phyloP scores from a whole-genome alignment of 2,888 invertebrate species.

The Polyommatus icarus region DNA sequence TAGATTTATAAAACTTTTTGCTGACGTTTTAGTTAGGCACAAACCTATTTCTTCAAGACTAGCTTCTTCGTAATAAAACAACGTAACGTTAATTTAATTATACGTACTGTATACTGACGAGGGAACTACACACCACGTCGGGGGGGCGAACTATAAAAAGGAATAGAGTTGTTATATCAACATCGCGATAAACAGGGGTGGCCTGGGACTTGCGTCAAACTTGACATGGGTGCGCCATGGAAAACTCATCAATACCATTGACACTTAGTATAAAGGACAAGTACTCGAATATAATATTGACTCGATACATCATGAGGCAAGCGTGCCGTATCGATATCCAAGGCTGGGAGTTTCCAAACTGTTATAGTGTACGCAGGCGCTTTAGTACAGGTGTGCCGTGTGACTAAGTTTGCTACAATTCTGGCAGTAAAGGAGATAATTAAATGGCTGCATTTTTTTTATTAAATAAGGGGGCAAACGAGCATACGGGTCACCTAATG shows the following conservation, averaged over 20 bases:
- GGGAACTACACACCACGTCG: conserved; percentile 20
- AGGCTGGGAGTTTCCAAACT: not conserved
- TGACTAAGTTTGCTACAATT: not conserved
- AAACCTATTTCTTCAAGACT: not conserved
- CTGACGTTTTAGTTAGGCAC: not conserved
- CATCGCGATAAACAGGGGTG: conserved; percentile 70
- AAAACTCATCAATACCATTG: conserved; percentile 22
- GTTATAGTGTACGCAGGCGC: not conserved
- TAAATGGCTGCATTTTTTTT: not conserved
- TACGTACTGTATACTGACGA: not conserved
- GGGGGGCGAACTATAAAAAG: conserved; percentile 32
- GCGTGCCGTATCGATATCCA: not conserved
- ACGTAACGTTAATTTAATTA: conserved; percentile 21
- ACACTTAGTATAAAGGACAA: conserved; percentile 8
- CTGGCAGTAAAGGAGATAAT: not conserved
- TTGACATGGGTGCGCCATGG: conserved; percentile 29
- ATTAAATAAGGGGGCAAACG: too few relatives aligned
- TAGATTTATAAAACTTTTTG: not conserved
- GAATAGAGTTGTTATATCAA: conserved; percentile 55
- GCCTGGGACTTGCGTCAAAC: conserved; percentile 31
- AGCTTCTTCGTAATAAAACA: not conserved
- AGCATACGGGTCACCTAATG: too few relatives aligned
- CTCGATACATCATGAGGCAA: not conserved
- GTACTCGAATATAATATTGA: conserved; percentile 10
- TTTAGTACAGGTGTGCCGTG: not conserved